Base-by-base conservation (phyloP, 2,888 invertebrate genomes). In the Nudaria mundana region DNA sequence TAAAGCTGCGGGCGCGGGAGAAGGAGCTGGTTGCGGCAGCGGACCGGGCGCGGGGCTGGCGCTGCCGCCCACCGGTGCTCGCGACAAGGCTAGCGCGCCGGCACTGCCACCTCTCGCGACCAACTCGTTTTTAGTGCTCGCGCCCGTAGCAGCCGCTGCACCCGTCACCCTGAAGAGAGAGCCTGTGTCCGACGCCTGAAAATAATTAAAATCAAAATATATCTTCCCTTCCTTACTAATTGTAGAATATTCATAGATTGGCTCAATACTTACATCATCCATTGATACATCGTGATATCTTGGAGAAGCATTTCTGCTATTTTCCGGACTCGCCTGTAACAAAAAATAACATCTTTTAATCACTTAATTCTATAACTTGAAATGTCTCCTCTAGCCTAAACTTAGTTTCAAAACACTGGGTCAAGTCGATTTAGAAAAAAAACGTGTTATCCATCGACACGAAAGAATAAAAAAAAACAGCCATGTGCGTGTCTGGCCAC, bases 1-100 rank as follows among this genome's bases (percentile, higher is more conserved):
- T 61, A 92, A 85, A 56, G 91, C 90, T 63, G 93, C 92, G 63
- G 93, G 93, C 66, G 94, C 93, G 61, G 93, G 93, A 63, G 93
- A 92, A 46, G 93, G 93, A 55, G 91, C 90, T 54, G 93, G 93
- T 60, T 91, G 91, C 56, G 92, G 92, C 58, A 93, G 91, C 56
- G 93, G 92, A 61, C 91, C 91, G 60, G 92, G 91, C 69, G 91
- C 91, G 47, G 92, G 91, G 63, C 91, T 91, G 52, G 90, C 90
- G 70, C 89, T 91, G 72, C 91, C 91, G 53, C 92, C 90, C 60
- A 87, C 87, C 16, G 89, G 89, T 52, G 91, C 92, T 71, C 91
- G 90, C 50, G 91, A 91, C 63, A 92, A 75, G 14, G 92, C 92
- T 51, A 90, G 78, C 65, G 92, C 90, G 49, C 90, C 90, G 56